Base-by-base conservation (phyloP, 2,113 vertebrate genomes). In the Tachysurus fulvidraco region DNA sequence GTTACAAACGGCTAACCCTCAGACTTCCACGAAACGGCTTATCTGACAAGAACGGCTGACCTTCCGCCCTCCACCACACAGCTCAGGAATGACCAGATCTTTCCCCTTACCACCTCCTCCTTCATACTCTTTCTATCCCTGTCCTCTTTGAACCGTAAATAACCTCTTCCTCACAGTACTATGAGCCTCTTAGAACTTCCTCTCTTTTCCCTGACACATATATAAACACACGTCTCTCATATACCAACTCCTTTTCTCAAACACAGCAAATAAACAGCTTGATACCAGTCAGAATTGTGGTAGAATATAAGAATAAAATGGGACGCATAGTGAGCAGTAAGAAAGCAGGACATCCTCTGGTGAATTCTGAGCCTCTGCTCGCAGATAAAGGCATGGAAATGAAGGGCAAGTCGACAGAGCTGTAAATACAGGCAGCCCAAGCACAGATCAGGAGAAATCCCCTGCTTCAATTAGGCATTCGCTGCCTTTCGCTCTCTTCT, bases 381-480 rank as follows among this genome's bases (percentile, higher is more conserved):
- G 65, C 62, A 78, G 78, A 88, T 86, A 83, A 88, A 90, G 84
- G 85, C 85, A 86, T 89, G 88, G 81, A 88, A 91, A 87, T 87
- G 87, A 85, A 89, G 85, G 87, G 85, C 82, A 88, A 83, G 79
- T 87, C 50, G 60, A 85, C 71, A 65, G 85, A 89, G 90, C 86
- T 83, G 88, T 87, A 84, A 90, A 81, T 84, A 88, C 86, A 85
- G 85, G 44, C 83, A 82, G 84, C 55, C 74, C 12, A 46, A 81
- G 86, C 79, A 83, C 84, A 91, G 90, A 91, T 91, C 90, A 91
- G 88, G 78, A 90, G 74, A 90, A 91, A 87, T 89, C 90, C 87
- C 88, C 85, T 44, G 76, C 86, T 88, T 89, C 89, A 91, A 91
- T 90, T 91, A 92, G 83, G 44, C 78, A 85, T 88, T 88, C 86